These are phyloP conservation scores for Cinclus mexicanus DNA, from an alignment of 2,113 vertebrate species.

Conservation along the genomic window DNA sequence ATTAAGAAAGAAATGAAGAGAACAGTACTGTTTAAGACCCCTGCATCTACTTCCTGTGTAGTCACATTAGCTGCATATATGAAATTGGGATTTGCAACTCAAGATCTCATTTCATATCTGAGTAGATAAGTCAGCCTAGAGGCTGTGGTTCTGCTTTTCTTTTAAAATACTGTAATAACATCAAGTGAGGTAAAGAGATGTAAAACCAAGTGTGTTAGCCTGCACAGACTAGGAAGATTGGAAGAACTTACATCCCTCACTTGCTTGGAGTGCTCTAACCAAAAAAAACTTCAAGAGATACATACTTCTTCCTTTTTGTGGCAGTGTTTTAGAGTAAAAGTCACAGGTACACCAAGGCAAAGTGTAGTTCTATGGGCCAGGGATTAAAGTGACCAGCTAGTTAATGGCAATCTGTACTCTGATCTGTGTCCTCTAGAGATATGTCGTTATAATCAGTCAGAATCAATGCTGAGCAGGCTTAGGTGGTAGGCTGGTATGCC, in stretches of 20 bases:
- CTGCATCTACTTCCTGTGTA: not conserved
- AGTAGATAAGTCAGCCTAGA: not conserved
- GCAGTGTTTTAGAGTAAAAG: not conserved
- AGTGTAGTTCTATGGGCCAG: not conserved
- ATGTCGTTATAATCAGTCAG: not conserved
- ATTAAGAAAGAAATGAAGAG: not conserved
- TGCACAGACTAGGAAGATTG: not conserved
- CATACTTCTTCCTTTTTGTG: not conserved
- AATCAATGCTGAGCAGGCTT: not conserved
- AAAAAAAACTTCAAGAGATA: not conserved
- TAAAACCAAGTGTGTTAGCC: not conserved
- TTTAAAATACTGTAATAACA: not conserved
- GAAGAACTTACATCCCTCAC: not conserved
- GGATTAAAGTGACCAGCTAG: not conserved
- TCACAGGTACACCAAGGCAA: not conserved
- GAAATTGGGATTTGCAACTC: not conserved
- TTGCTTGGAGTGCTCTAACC: not conserved
- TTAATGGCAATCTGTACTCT: not conserved
- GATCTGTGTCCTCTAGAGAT: not conserved
- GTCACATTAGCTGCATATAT: not conserved
- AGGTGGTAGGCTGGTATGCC: not conserved
- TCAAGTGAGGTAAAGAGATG: not conserved
- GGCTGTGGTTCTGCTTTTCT: not conserved
- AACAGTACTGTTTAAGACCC: not conserved
- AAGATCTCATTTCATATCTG: not conserved